Evolutionary conservation across 2,797 vertebrate species (phyloP).

Genomic region (Melanotaenia parkinsoni): DNA sequence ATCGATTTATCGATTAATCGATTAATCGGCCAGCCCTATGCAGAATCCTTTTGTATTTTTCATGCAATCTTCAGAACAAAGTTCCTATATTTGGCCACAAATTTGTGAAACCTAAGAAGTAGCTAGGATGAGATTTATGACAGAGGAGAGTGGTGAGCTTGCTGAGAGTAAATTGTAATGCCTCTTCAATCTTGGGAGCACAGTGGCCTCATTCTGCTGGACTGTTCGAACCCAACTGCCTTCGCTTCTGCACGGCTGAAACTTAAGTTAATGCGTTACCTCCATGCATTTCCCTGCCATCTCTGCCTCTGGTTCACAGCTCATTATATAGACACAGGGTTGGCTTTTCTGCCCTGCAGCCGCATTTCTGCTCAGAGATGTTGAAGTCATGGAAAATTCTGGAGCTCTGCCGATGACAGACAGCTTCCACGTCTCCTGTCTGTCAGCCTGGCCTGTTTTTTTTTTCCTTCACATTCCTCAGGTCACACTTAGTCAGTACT

Average conservation of each 20-base stretch:
- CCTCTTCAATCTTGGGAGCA: conserved; percentile 45
- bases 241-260: conserved; percentile 32
- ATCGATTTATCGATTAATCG: too few relatives aligned
- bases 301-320: conserved; percentile 38
- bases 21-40: too few relatives aligned
- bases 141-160: conserved; percentile 24
- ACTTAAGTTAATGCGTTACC: conserved; percentile 38
- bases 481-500: conserved; percentile 46
- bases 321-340: conserved; percentile 60
- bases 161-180: conserved; percentile 32
- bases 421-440: conserved; percentile 63
- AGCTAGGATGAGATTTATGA: conserved; percentile 44
- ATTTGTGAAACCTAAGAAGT: conserved; percentile 38
- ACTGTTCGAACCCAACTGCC: conserved; percentile 44
- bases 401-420: conserved; percentile 60
- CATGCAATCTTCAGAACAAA: background rate
- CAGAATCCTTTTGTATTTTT: background rate
- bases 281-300: conserved; percentile 33
- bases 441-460: conserved; percentile 38
- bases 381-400: conserved; percentile 74
- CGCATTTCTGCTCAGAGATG: conserved; percentile 52
- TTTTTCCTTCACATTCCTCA: conserved; percentile 55
- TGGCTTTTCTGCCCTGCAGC: conserved; percentile 52
- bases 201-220: conserved; percentile 28
- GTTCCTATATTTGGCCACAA: conserved; percentile 14